Base-by-base conservation (phyloP, 2,888 invertebrate genomes). In the Vannuccia rotundouncinata region DNA sequence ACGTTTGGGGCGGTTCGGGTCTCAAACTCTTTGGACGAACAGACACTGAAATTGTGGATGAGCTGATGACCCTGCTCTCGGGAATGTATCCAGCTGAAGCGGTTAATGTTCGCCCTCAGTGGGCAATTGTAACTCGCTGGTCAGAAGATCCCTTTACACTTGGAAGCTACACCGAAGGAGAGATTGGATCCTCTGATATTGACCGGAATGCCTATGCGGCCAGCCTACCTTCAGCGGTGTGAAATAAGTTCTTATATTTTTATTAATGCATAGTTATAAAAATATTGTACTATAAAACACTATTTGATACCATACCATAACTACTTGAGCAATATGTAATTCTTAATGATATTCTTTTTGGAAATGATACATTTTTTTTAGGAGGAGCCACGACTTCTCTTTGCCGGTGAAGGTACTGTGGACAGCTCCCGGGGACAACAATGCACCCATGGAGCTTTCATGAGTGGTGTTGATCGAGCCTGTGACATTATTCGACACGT, bases 401-500 rank as follows among this genome's bases (percentile, higher is more conserved):
- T 81, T 45, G 29, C 25, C 17, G 81, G 81, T 2, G 81, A 81
- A 59, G 81, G 59, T 0, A 81, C 81, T 2, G 73, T 82, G 5
- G 80, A 81, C 74, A 76, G 76, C 31, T 29, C 30, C 1, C 81
- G 80, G 2, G 60, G 77, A 2, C 81, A 82, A 27, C 76, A 82
- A 45, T 81, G 81, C 30, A 81, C 81, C 60, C 81, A 81, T 29
- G 81, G 81, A 22, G 81, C 81, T n/a, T 82, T 81, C 28, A 78
- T 81, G 59, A 77, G 78, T 25, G 81, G 81, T n/a, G 30, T 81
- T 5, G 60, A 81, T 17, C 25, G 60, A 25, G 78, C 78, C 59
- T 31, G 31, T 25, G 59, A 45, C 59, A 45, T 77, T 2, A 31
- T 77, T 25, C 17, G 59, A 31, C 77, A 77, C 31, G 59, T 77